phyloP scores from a whole-genome alignment of 92 coral and sea anemone genomes.

The Porites lobata region DNA sequence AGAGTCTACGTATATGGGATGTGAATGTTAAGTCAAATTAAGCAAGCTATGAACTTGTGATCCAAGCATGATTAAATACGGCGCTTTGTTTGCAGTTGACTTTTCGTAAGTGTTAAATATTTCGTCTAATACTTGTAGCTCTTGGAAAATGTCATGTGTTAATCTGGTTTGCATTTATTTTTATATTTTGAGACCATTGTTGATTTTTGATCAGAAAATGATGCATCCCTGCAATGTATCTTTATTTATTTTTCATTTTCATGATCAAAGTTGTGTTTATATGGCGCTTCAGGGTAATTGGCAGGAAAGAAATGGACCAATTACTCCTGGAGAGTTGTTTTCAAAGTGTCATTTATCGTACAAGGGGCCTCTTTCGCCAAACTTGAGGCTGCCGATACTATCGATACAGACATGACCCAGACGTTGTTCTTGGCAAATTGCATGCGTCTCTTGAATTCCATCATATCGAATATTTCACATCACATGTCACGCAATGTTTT shows the following conservation, averaged over 20 bases:
- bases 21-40: too few relatives aligned
- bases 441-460: conserved; percentile 15
- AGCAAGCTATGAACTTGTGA: too few relatives aligned
- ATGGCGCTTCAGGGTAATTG: too few relatives aligned
- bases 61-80: too few relatives aligned
- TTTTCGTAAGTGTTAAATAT: background rate
- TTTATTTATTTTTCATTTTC: background rate
- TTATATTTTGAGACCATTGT: background rate
- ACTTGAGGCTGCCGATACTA: background rate
- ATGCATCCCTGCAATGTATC: too few relatives aligned
- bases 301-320: too few relatives aligned
- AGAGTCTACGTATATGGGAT: too few relatives aligned
- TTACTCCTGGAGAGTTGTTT: background rate
- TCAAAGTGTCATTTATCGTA: background rate
- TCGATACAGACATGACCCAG: background rate
- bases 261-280: background rate
- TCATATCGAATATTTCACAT: background rate
- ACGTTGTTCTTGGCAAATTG: background rate
- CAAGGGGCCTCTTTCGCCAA: background rate
- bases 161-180: background rate
- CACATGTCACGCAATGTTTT: background rate
- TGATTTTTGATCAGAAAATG: too few relatives aligned
- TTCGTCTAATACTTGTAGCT: background rate
- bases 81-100: background rate
- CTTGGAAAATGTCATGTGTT: background rate